Evolutionary conservation across 2,797 vertebrate species (phyloP).

Genomic region (Gorsachius magnificus): DNA sequence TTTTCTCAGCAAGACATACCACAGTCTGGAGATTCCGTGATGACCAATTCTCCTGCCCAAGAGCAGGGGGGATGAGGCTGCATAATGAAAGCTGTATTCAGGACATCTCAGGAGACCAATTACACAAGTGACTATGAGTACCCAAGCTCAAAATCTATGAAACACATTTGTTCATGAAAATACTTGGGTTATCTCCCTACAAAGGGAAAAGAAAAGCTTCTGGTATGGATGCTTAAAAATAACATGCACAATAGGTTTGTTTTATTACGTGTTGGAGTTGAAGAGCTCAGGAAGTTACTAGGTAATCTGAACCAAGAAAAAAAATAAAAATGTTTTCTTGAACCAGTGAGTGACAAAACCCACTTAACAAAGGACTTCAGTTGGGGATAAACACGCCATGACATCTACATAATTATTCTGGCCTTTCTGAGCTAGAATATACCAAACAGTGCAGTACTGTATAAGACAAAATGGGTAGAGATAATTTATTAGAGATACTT

Average conservation of each 20-base stretch:
- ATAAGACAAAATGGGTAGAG: slow-evolving; percentile 3
- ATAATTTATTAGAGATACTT: background rate
- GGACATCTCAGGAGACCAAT: background rate
- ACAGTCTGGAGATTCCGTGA: background rate
- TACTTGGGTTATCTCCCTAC: background rate
- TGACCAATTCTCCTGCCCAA: background rate
- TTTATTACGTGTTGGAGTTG: background rate
- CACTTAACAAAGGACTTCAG: background rate
- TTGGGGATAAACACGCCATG: background rate
- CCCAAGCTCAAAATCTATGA: background rate
- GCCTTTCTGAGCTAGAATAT: background rate
- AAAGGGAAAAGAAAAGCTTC: background rate
- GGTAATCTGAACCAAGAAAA: background rate
- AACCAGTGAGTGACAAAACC: background rate
- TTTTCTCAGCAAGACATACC: background rate
- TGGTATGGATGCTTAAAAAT: background rate
- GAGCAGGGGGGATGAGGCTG: background rate
- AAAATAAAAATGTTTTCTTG: background rate
- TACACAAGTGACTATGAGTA: background rate
- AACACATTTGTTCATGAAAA: background rate
- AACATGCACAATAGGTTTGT: background rate
- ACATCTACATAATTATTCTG: background rate
- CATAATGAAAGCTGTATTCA: background rate
- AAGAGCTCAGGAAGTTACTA: background rate
- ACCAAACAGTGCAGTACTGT: background rate